Conservation (phyloP, 2,888 invertebrate species). For the Pherbina coryleti region DNA sequence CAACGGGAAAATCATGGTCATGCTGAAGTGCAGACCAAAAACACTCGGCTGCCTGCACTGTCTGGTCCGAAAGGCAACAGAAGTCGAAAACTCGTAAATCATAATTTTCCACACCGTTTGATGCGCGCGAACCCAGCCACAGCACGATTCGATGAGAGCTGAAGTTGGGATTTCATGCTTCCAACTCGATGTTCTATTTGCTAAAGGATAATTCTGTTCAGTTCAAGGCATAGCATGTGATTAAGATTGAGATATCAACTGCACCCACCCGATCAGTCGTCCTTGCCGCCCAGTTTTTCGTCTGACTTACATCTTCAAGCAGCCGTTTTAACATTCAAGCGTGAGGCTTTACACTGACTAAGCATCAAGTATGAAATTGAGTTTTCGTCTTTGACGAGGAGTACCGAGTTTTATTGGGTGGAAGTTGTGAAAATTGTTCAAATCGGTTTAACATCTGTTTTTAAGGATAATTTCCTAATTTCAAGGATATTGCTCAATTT, state of each 20-base stretch:
- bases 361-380: conserved; percentile 35
- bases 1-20: neutral
- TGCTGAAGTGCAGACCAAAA: conserved; percentile 2
- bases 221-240: neutral
- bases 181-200: neutral
- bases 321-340: neutral
- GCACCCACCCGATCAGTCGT: conserved; percentile 15
- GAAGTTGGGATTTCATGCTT: neutral
- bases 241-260: conserved; percentile 32
- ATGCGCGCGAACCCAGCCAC: conserved; percentile 57
- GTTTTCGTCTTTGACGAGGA: conserved; percentile 18
- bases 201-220: neutral
- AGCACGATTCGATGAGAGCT: conserved; percentile 51
- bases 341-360: conserved; percentile 4
- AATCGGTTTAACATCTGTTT: conserved; percentile 37
- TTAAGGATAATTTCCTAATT: conserved; percentile 38
- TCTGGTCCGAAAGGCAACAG: conserved; percentile 48
- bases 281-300: neutral
- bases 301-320: neutral
- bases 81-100: conserved; percentile 56
- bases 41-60: conserved; percentile 30
- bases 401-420: conserved; percentile 32
- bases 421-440: conserved; percentile 36
- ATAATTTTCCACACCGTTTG: conserved; percentile 59
- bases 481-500: conserved; percentile 35